Base-by-base conservation (phyloP, 53 echinoderm and acorn worm species). In the Mesocentrotus franciscanus region DNA sequence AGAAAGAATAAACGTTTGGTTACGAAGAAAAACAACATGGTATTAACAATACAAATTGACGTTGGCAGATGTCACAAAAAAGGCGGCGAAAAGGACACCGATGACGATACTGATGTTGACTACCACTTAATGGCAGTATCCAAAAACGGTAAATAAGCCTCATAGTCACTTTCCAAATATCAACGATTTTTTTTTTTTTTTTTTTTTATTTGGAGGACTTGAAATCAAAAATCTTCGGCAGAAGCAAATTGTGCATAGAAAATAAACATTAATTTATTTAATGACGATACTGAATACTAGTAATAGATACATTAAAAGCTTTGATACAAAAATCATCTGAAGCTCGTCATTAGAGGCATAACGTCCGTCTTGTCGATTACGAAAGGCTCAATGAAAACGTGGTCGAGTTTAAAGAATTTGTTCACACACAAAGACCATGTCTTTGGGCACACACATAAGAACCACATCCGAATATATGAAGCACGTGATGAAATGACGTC, bases 401-500 rank as follows among this genome's bases (percentile, higher is more conserved):
- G 79, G 33, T 36, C 22, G 66, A 66, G 66, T 22, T 20, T 84
- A 55, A 49, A 39, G 15, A 20, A 84, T 17, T 20, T 84, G 55
- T 24, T 17, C 49, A 22, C 39, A 42, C 55, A 84, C 49, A 49
- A 55, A 49, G 42, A 39, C 49, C 26, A 58, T 58, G 58, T 4
- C 11, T 56, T 58, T 58, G 27, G 58, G 87, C 56, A 87, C 87
- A 87, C 87, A 87, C 59, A 87, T n/a, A 27, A 87, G 34, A 58
- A 87, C 27, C 56, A 87, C 56, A 87, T 57, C 56, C 22, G 58
- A 17, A 20, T 27, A 87, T 20, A 39, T 5, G 56, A 58, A 29
- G 58, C n/a, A n/a, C 87, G 59, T 87, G 87, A 87, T 58, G 58
- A 87, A 20, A 58, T 87, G 87, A 87, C 87, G 87, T 58, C 59